These are phyloP conservation scores for Pterobdella sp. DNA, from an alignment of 2,888 invertebrate genomes.

Conservation along the genomic window DNA sequence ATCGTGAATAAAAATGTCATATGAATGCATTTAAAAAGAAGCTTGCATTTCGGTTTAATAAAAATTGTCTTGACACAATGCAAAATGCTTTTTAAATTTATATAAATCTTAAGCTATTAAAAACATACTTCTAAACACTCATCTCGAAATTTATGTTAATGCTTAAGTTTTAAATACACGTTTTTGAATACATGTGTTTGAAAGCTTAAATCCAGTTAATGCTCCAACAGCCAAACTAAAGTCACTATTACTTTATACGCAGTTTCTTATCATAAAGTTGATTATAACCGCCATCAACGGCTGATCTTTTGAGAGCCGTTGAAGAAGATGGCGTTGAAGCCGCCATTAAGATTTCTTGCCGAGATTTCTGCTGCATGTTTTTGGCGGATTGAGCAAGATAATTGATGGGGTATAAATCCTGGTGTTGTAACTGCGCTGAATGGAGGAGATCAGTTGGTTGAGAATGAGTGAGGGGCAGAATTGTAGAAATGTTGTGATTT, in stretches of 20 bases:
- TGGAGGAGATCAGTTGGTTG: background rate
- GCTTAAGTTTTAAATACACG: too few relatives aligned
- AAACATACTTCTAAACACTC: too few relatives aligned
- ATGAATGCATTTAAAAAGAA: too few relatives aligned
- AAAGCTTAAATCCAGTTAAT: too few relatives aligned
- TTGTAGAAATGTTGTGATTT: background rate
- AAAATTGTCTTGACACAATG: too few relatives aligned
- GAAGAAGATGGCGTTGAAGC: background rate
- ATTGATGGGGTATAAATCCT: background rate
- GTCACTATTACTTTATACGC: background rate
- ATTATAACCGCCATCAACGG: background rate
- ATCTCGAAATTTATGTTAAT: too few relatives aligned
- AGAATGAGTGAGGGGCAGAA: background rate
- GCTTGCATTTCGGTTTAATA: too few relatives aligned
- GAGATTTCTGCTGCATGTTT: background rate
- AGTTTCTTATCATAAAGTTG: background rate
- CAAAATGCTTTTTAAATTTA: too few relatives aligned
- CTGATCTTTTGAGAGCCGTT: background rate
- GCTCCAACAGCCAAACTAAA: too few relatives aligned
- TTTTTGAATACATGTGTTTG: too few relatives aligned
- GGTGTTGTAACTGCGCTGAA: background rate
- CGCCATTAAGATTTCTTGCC: background rate
- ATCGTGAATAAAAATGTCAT: too few relatives aligned
- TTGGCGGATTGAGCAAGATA: background rate
- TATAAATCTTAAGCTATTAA: too few relatives aligned